Base-by-base conservation (phyloP, 1,140 invertebrate genomes). In the Samia ricini region DNA sequence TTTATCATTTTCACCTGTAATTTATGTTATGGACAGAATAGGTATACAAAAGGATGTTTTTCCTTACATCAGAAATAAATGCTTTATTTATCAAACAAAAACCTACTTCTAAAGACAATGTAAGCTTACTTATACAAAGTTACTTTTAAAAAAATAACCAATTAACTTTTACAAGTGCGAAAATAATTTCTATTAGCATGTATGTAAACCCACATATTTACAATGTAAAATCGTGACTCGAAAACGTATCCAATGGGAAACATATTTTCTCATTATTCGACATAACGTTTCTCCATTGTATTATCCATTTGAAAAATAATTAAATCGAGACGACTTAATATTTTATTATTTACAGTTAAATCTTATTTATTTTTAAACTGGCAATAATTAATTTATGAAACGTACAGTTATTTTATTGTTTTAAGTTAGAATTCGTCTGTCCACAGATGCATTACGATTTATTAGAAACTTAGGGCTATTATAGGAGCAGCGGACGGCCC, bases 161-260 rank as follows among this genome's bases (percentile, higher is more conserved):
- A 55, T 63, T 56, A 64, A 64, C 22, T 48, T 65, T 57, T 60
- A 62, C n/a, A 60, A 19, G 22, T 15, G n/a, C 4, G n/a, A 3
- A 15, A 42, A 15, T 33, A 60, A 20, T 55, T 64, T 59, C 48
- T 18, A 60, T 29, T 29, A 48, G 15, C 20, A 51, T 24, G 26
- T 26, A 50, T 36, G 23, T 60, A 20, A 19, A 59, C 62, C 64
- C 56, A 61, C 56, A 64, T 70, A 66, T 60, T 63, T 61, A 56
- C 49, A 64, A 60, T 42, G 52, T 51, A n/a, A 19, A 7, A 60
- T 76, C 73, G 71, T 74, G 68, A 66, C 68, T 63, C 57, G 60
- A 71, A n/a, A 66, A 71, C 63, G 64, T 64, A n/a, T n/a, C n/a
- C n/a, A 72, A 63, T 42, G 68, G 55, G 52, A 63, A 62, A 63